phyloP scores from a whole-genome alignment of 2,888 invertebrate genomes.

The Drosophila macrospina region DNA sequence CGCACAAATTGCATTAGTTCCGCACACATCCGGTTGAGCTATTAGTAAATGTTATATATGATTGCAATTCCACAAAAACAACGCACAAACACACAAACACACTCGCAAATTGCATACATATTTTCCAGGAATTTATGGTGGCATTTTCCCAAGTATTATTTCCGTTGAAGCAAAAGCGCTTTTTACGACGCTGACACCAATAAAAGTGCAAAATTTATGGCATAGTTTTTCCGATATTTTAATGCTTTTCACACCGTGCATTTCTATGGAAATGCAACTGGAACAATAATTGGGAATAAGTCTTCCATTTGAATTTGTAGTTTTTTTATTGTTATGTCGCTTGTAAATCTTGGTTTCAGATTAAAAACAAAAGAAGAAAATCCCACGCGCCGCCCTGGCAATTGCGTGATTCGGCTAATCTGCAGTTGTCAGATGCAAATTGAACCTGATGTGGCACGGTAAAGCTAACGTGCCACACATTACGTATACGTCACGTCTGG shows the following conservation, averaged over 20 bases:
- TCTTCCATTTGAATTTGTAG: slow-evolving; percentile 4
- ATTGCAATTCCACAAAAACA: slow-evolving; percentile 24
- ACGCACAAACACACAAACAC: background rate
- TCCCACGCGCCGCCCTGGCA: background rate
- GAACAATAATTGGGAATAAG: slow-evolving; percentile 5
- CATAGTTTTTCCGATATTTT: slow-evolving; percentile 11
- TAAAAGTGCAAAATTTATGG: slow-evolving; percentile 50
- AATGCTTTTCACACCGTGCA: slow-evolving; percentile 6
- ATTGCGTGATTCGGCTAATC: slow-evolving; percentile 14
- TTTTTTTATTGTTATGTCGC: background rate
- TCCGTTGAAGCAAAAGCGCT: slow-evolving; percentile 22
- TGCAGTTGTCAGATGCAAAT: slow-evolving; percentile 4
- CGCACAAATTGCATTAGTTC: slow-evolving; percentile 65
- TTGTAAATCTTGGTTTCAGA: too few relatives aligned
- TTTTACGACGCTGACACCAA: slow-evolving; percentile 40
- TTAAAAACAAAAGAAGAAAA: background rate
- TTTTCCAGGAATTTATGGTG: slow-evolving; percentile 7
- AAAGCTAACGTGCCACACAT: slow-evolving; percentile 2
- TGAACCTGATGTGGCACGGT: slow-evolving; percentile 1
- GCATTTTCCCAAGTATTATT: slow-evolving; percentile 18
- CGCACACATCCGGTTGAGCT: slow-evolving; percentile 43
- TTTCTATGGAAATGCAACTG: background rate
- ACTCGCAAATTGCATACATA: background rate
- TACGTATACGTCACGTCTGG: slow-evolving; percentile 6
- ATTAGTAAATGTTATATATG: slow-evolving; percentile 49